phyloP scores from a whole-genome alignment of 2,797 vertebrate genomes.

The Bovichtus variegatus region DNA sequence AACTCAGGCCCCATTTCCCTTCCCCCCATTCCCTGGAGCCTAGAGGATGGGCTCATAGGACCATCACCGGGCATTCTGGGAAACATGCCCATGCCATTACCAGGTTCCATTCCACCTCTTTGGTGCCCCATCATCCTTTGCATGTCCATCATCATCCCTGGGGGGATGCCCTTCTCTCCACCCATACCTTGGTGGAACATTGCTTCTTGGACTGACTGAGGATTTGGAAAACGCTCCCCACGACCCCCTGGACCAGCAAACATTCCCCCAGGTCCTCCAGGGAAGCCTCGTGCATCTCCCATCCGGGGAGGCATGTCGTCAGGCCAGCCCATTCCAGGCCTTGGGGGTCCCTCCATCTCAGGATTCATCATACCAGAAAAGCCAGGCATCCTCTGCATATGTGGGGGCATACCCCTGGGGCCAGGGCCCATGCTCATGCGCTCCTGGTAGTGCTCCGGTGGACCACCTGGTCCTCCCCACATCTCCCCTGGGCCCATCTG shows the following conservation, averaged over 20 bases:
- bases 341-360: conserved; percentile 95
- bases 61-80: conserved; percentile 95
- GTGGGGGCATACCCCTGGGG: conserved; percentile 92
- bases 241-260: conserved; percentile 95
- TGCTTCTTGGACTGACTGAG: conserved; percentile 95
- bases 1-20: conserved; percentile 93
- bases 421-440: conserved; percentile 93
- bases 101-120: conserved; percentile 94
- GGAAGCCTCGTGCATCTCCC: conserved; percentile 93
- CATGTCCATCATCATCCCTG: conserved; percentile 96
- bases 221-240: conserved; percentile 96
- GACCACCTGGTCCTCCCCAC: conserved; percentile 93
- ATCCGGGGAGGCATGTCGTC: conserved; percentile 97
- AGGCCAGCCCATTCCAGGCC: conserved; percentile 96
- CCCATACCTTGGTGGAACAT: conserved; percentile 97
- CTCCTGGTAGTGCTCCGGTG: conserved; percentile 93
- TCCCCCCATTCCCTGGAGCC: conserved; percentile 93
- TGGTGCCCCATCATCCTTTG: conserved; percentile 95
- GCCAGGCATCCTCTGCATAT: conserved; percentile 95
- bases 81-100: conserved; percentile 92
- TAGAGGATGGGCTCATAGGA: conserved; percentile 95
- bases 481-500: conserved; percentile 96
- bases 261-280: conserved; percentile 90
- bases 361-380: conserved; percentile 98
- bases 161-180: conserved; percentile 95